These are phyloP conservation scores for Pycnonotus jocosus DNA, from an alignment of 2,113 vertebrate genomes.

Conservation along the genomic window DNA sequence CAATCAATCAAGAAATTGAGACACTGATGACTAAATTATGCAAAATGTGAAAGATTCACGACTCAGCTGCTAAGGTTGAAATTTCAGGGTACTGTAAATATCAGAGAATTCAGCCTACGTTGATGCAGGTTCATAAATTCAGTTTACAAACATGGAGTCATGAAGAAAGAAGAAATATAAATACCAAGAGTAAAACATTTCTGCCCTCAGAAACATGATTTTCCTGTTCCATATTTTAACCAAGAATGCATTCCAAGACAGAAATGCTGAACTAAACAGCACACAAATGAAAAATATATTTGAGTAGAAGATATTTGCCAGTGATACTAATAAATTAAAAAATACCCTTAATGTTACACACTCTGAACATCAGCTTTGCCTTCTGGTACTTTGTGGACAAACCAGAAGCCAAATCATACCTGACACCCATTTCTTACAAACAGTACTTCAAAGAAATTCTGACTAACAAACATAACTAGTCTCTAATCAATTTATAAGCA, in stretches of 20 bases:
- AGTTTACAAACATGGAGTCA: not conserved
- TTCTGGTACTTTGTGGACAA: not conserved
- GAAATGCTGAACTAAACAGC: not conserved
- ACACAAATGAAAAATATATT: not conserved
- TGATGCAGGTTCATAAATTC: slow-evolving; percentile 43
- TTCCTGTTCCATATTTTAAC: not conserved
- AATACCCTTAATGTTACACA: not conserved
- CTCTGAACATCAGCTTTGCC: not conserved
- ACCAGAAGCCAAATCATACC: not conserved
- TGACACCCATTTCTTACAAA: not conserved
- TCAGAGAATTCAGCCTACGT: not conserved
- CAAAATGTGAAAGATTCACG: slow-evolving; percentile 42
- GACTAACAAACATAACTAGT: not conserved
- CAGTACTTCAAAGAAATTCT: not conserved
- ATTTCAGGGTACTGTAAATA: slow-evolving; percentile 35
- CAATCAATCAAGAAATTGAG: slow-evolving; percentile 42
- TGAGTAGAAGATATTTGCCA: not conserved
- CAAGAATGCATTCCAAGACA: not conserved
- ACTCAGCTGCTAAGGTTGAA: not conserved
- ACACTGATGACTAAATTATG: slow-evolving; percentile 38
- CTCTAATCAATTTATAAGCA: not conserved
- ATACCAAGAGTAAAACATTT: not conserved
- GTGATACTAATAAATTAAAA: not conserved
- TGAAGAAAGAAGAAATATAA: not conserved
- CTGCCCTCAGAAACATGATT: not conserved